Percentiles rank a stretch among this genome's conserved stretches.
These are phyloP conservation scores for Egretta garzetta DNA, from an alignment of 2,113 vertebrate species.

Conservation along the genomic window DNA sequence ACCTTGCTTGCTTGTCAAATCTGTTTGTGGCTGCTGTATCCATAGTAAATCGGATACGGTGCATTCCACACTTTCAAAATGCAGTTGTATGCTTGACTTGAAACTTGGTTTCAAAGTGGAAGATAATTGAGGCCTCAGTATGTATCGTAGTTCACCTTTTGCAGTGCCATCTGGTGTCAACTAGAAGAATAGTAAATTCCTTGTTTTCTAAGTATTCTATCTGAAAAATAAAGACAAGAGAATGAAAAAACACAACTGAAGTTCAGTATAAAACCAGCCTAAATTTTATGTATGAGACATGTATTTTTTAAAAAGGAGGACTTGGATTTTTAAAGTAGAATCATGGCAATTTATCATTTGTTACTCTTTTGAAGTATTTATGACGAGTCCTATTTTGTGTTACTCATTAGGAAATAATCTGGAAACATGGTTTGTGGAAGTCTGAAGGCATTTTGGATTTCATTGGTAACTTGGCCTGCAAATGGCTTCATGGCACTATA, in stretches of 20 bases:
- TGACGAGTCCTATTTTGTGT: neutral
- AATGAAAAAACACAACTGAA: neutral
- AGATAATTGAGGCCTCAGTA: neutral
- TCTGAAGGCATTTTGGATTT: neutral
- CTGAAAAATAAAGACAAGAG: neutral
- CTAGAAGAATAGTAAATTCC: neutral
- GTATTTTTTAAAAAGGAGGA: neutral
- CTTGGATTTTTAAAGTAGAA: neutral
- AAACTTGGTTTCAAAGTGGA: neutral
- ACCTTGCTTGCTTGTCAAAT: no score
- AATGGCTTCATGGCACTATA: neutral
- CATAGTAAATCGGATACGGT: neutral
- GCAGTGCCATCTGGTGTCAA: slow-evolving; percentile 53
- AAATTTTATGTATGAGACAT: neutral
- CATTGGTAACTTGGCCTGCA: neutral
- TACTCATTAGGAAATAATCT: neutral
- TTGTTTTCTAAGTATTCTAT: neutral
- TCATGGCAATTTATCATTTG: neutral
- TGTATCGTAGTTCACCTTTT: neutral
- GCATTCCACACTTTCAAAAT: fast-evolving
- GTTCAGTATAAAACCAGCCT: neutral
- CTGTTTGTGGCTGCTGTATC: neutral
- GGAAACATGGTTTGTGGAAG: neutral
- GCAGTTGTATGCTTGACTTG: neutral
- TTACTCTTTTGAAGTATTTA: neutral